These are phyloP conservation scores for Rutilus rutilus DNA, from an alignment of 2,113 vertebrate genomes.

Conservation along the genomic window DNA sequence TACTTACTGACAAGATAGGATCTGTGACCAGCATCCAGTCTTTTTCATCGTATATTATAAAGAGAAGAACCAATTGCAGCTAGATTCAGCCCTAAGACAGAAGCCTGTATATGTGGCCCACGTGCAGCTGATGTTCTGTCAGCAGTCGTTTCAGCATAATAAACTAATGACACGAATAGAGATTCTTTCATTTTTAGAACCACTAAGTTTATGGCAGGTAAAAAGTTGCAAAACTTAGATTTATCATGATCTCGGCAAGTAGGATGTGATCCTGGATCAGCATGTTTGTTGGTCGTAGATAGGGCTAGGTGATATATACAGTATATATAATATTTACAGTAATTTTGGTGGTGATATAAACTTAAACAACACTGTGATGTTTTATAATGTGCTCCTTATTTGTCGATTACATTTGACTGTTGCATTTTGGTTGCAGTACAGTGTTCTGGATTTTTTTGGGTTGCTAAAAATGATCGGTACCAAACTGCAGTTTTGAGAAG, in stretches of 20 bases:
- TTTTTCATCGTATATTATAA: background rate
- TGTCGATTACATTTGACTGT: background rate
- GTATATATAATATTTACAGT: background rate
- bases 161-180: background rate
- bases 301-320: background rate
- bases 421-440: background rate
- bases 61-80: background rate
- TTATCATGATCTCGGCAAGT: background rate
- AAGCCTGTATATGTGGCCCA: background rate
- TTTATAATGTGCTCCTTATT: background rate
- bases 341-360: background rate
- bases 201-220: background rate
- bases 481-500: background rate
- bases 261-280: background rate
- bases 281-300: background rate
- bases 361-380: too few relatives aligned
- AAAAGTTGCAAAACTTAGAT: background rate
- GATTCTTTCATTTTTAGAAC: background rate
- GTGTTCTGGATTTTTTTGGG: background rate
- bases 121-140: too few relatives aligned
- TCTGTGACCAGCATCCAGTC: background rate
- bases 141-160: background rate
- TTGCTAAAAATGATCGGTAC: background rate
- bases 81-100: background rate
- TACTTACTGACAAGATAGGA: background rate